Base-by-base conservation (phyloP, 2,113 vertebrate species). In the Hippolais icterina region DNA sequence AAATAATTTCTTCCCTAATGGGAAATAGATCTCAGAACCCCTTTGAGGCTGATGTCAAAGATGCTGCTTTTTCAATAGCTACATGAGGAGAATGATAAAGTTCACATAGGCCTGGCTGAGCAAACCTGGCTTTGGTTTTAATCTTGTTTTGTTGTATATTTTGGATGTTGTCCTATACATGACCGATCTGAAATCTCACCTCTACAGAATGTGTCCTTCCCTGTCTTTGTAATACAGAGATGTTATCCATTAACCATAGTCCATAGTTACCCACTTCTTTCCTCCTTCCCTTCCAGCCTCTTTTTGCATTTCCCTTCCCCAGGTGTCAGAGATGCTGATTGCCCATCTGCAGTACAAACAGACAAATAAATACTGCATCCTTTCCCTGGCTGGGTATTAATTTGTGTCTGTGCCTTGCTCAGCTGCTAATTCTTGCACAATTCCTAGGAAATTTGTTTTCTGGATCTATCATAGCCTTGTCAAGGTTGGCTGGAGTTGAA, bases 111-210 rank as follows among this genome's bases (percentile, higher is more conserved):
- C 28, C 37, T 61, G 13, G 14, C 19, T 74, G 44, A 35, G 33
- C 54, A 56, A 35, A 65, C 11, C 15, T 60, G 39, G 25, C 50
- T 75, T 35, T 80, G 66, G 18, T 64, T 76, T 79, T 39, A 29
- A 24, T 50, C 59, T 63, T 75, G 18, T 25, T 82, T 31, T 72
- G 6, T 35, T 69, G 15, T 27, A 4, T 63, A 1, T 50, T 53
- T 39, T 20, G 22, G 3, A 1, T 35, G 2, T 63, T 84, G 47
- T 50, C 10, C 27, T 81, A 11, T 41, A 52, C 0, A 0, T 37
- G n/a, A 18, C 37, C 37, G 18, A 0, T 65, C 29, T 33, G 68
- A 72, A 60, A 16, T 15, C 6, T 69, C 29, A 33, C n/a, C 23
- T 86, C 33, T 83, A 50, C 42, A 54, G 56, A 44, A 22, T 42